A percentile compares a stretch with the other conserved stretches of the same genome.
These are phyloP conservation scores for Trinorchestia longiramus DNA, from an alignment of 1,140 invertebrate species.

Conservation along the genomic window DNA sequence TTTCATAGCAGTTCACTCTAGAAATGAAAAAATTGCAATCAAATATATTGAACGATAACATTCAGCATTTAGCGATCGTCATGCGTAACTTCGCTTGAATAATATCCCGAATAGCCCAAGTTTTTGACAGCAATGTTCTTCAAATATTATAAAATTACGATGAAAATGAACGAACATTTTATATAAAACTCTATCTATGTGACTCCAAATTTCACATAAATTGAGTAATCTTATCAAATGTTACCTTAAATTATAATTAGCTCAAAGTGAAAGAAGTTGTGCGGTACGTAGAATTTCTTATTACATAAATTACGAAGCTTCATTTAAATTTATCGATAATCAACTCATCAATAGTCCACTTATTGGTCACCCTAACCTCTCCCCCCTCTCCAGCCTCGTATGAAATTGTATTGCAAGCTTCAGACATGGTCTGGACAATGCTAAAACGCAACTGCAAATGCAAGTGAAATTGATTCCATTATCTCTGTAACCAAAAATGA, in stretches of 20 bases:
- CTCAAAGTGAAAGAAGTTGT: not conserved
- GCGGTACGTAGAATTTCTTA: not conserved
- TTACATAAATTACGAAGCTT: not conserved
- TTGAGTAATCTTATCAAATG: not conserved
- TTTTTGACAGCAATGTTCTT: not conserved
- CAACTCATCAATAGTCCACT: not conserved
- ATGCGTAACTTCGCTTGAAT: not conserved
- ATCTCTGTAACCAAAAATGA: not conserved
- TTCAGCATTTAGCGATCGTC: not conserved
- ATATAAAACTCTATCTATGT: no score
- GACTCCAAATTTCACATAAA: no score
- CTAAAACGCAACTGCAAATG: not conserved
- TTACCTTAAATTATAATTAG: not conserved
- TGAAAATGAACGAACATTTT: no score
- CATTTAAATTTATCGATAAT: not conserved
- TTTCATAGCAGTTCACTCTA: not conserved
- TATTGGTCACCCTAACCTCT: no score
- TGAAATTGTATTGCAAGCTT: not conserved
- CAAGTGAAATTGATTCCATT: conserved; percentile 28
- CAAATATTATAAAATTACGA: no score
- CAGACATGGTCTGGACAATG: not conserved
- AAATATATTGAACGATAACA: not conserved
- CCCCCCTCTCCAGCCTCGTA: no score
- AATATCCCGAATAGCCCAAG: not conserved
- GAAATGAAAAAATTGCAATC: not conserved